Evolutionary conservation across 2,888 invertebrate genomes (phyloP).

Genomic region (Strigamia crassipes): DNA sequence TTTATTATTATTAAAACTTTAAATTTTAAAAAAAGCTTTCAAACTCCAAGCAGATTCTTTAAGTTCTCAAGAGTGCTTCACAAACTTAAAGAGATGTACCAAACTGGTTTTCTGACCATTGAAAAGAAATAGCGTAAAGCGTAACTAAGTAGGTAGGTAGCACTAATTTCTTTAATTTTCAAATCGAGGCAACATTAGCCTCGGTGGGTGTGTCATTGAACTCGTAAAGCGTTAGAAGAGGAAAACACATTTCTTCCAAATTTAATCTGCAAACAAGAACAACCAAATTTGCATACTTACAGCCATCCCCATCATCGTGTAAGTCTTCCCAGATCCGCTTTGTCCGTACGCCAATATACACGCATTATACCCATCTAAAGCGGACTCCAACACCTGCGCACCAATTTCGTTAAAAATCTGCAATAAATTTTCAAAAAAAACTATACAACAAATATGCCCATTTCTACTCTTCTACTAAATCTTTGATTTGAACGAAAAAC

Average conservation of each 20-base stretch:
- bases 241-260: neutral
- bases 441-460: neutral
- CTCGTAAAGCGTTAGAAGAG: no score
- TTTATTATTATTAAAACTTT: no score
- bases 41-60: no score
- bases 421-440: constrained; percentile 46
- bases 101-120: no score
- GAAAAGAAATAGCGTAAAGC: neutral
- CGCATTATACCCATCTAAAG: constrained; percentile 76
- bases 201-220: no score
- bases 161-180: no score
- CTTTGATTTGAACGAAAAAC: constrained; percentile 47
- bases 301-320: constrained; percentile 83
- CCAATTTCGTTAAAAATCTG: constrained; percentile 72
- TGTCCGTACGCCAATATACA: constrained; percentile 92
- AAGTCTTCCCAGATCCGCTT: constrained; percentile 88
- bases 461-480: constrained; percentile 33
- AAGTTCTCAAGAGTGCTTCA: no score
- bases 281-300: constrained; percentile 55
- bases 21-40: no score
- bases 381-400: constrained; percentile 67
- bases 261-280: neutral
- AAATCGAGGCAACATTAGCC: no score
- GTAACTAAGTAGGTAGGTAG: neutral
- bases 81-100: no score